These are phyloP conservation scores for Standfussiana lucernea DNA, from an alignment of 2,888 invertebrate genomes.

Conservation along the genomic window DNA sequence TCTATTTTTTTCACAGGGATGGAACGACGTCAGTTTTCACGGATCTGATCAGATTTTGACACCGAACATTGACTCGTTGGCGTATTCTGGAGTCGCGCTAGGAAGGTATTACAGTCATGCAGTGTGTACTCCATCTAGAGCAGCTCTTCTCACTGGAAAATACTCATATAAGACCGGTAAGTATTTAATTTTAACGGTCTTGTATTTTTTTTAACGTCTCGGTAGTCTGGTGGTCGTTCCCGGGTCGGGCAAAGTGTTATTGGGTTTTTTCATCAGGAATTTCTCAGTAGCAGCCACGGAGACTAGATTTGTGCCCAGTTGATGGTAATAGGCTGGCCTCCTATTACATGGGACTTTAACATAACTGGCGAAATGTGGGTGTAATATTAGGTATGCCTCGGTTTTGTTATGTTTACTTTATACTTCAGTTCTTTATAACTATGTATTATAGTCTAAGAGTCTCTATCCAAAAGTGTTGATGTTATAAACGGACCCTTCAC, in stretches of 20 bases:
- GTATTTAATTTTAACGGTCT: constrained; percentile 79
- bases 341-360: background rate
- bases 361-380: background rate
- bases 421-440: background rate
- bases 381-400: background rate
- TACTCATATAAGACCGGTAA: constrained; percentile 95
- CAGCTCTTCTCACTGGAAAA: constrained; percentile 95
- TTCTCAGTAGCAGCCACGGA: background rate
- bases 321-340: background rate
- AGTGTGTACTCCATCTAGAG: constrained; percentile 95
- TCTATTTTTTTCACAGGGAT: constrained; percentile 92
- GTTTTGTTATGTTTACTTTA: background rate
- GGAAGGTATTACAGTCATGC: constrained; percentile 96
- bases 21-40: constrained; percentile 97
- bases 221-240: background rate
- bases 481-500: no score
- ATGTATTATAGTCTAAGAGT: background rate
- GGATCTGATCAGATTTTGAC: constrained; percentile 96
- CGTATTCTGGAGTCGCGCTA: constrained; percentile 95
- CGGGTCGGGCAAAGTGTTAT: no score
- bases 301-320: background rate
- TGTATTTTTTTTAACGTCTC: no score
- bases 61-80: constrained; percentile 97
- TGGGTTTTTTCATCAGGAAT: background rate
- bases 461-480: background rate